These are phyloP conservation scores for Caenorhabditis sp. DNA, from an alignment of 2,888 invertebrate genomes.

Conservation along the genomic window DNA sequence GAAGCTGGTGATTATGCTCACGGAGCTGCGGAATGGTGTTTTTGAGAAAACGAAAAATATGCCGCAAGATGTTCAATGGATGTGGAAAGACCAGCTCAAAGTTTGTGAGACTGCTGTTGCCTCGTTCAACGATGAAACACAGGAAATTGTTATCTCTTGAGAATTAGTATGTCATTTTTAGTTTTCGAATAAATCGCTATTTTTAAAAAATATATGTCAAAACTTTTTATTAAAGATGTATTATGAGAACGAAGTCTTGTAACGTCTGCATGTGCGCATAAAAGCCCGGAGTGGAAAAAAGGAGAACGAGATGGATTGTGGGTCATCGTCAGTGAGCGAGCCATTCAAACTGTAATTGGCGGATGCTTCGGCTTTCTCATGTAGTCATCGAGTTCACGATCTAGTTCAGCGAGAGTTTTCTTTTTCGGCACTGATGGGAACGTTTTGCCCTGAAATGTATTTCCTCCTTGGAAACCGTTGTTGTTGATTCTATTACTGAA, in stretches of 20 bases:
- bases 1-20: slow-evolving; percentile 44
- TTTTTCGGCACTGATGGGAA: slow-evolving; percentile 30
- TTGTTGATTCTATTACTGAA: not conserved
- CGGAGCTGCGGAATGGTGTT: slow-evolving; percentile 43
- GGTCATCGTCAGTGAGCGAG: not conserved
- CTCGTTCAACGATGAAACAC: slow-evolving; percentile 13
- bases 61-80: slow-evolving; percentile 51
- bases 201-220: no score
- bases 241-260: no score
- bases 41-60: slow-evolving; percentile 50
- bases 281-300: no score
- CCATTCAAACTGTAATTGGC: slow-evolving; percentile 49
- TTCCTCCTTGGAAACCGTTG: not conserved
- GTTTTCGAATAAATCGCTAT: no score
- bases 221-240: no score
- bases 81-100: slow-evolving; percentile 66
- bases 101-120: slow-evolving; percentile 50
- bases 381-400: slow-evolving; percentile 68
- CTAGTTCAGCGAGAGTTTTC: slow-evolving; percentile 65
- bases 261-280: no score
- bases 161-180: no score
- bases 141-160: not conserved
- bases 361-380: slow-evolving; percentile 67
- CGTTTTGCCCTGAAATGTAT: not conserved
- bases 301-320: not conserved